Evolutionary conservation across 1,140 invertebrate genomes (phyloP).

Genomic region (Centruroides vittatus): DNA sequence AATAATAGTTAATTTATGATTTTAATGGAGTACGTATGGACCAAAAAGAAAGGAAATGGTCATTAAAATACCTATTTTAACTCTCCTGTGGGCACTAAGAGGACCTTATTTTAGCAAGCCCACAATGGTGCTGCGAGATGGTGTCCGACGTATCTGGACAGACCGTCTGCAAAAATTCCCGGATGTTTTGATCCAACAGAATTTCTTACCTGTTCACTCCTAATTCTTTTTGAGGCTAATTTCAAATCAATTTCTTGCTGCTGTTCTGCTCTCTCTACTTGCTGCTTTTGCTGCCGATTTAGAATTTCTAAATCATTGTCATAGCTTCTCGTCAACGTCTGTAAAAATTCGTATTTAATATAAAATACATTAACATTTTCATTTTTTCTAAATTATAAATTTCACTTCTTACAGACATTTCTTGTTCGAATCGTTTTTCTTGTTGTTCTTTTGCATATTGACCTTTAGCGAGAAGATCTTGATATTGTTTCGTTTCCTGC

Average conservation of each 20-base stretch:
- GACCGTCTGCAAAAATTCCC: neutral
- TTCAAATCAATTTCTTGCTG: slow-evolving; percentile 81
- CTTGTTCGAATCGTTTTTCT: slow-evolving; percentile 35
- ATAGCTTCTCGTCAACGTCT: slow-evolving; percentile 56
- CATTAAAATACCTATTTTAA: too few relatives aligned
- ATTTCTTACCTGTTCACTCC: slow-evolving; percentile 53
- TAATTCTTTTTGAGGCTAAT: slow-evolving; percentile 51
- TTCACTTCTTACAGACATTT: slow-evolving; percentile 24
- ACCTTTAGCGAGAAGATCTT: slow-evolving; percentile 78
- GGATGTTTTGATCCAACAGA: neutral
- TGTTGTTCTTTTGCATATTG: slow-evolving; percentile 72
- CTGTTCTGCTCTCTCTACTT: slow-evolving; percentile 79
- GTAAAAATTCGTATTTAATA: neutral
- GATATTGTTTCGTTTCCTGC: slow-evolving; percentile 92
- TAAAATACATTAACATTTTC: neutral
- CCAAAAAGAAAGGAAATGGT: too few relatives aligned
- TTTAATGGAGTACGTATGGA: too few relatives aligned
- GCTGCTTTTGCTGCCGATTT: slow-evolving; percentile 72
- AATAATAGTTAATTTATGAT: too few relatives aligned
- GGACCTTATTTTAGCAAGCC: too few relatives aligned
- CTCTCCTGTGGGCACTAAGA: too few relatives aligned
- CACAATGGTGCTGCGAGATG: too few relatives aligned
- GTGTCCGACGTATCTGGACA: too few relatives aligned
- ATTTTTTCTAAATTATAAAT: neutral
- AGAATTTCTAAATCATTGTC: slow-evolving; percentile 81